Conservation (phyloP, 1,140 invertebrate species). For the Micrasema minimum region DNA sequence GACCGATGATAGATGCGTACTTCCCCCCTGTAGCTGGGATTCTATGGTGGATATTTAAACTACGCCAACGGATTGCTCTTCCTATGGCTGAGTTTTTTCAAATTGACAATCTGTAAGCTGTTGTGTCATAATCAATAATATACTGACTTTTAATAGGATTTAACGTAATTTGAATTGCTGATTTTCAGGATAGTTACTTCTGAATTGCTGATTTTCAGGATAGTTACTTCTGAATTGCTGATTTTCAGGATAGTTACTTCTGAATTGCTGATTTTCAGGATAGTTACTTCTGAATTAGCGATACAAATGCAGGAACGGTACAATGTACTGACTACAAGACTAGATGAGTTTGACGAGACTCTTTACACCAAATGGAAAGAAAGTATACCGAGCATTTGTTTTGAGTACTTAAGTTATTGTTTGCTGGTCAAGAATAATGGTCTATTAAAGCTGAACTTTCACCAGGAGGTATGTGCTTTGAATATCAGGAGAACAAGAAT, state of each 20-base stretch:
- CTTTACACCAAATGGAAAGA: slow-evolving; percentile 59
- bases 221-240: too few relatives aligned
- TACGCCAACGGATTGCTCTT: slow-evolving; percentile 69
- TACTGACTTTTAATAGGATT: not conserved
- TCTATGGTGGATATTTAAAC: slow-evolving; percentile 77
- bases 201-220: too few relatives aligned
- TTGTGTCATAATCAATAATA: too few relatives aligned
- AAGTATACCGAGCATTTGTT: slow-evolving; percentile 57
- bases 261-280: slow-evolving; percentile 55
- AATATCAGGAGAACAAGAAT: too few relatives aligned
- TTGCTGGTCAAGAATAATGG: slow-evolving; percentile 56
- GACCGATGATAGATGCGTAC: slow-evolving; percentile 72
- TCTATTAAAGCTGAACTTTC: slow-evolving; percentile 60
- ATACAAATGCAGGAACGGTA: slow-evolving; percentile 57
- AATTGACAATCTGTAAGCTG: slow-evolving; percentile 66
- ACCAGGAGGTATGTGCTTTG: slow-evolving; percentile 53
- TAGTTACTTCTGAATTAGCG: slow-evolving; percentile 55
- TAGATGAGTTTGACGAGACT: slow-evolving; percentile 56
- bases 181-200: too few relatives aligned
- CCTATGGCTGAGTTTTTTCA: slow-evolving; percentile 71
- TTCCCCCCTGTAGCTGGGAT: slow-evolving; percentile 79
- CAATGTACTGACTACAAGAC: slow-evolving; percentile 57
- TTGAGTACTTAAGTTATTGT: slow-evolving; percentile 58
- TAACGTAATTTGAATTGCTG: not conserved
- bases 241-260: too few relatives aligned